Evolutionary conservation across 2,797 vertebrate species (phyloP).

Genomic region (Notamacropus eugenii): DNA sequence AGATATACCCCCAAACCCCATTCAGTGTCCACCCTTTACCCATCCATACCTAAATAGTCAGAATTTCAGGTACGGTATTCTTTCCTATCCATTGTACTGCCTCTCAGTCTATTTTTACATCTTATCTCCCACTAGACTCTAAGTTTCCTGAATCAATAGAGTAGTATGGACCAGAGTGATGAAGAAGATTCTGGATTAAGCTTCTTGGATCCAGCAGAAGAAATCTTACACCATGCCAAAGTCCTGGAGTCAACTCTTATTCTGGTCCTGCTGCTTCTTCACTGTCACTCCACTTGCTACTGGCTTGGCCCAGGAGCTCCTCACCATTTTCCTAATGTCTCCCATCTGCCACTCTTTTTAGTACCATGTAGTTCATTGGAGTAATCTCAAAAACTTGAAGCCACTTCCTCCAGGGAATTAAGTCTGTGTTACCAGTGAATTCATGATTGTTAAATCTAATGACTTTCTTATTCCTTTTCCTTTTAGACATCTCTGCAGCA

Average conservation of each 20-base stretch:
- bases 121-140: neutral
- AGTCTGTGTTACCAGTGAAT: neutral
- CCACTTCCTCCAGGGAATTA: neutral
- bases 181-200: neutral
- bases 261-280: neutral
- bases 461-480: neutral
- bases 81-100: neutral
- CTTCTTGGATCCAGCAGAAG: neutral
- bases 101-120: neutral
- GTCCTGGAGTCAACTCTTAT: neutral
- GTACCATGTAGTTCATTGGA: neutral
- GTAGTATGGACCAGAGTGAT: neutral
- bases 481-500: neutral
- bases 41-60: neutral
- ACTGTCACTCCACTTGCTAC: neutral
- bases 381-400: neutral
- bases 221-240: neutral
- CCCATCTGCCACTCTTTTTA: neutral
- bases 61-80: neutral
- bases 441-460: neutral
- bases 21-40: neutral
- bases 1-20: neutral
- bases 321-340: neutral
- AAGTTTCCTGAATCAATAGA: neutral
- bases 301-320: neutral